These are phyloP conservation scores for Myiothlypis chrysogaster DNA, from an alignment of 2,797 vertebrate genomes.

Conservation along the genomic window DNA sequence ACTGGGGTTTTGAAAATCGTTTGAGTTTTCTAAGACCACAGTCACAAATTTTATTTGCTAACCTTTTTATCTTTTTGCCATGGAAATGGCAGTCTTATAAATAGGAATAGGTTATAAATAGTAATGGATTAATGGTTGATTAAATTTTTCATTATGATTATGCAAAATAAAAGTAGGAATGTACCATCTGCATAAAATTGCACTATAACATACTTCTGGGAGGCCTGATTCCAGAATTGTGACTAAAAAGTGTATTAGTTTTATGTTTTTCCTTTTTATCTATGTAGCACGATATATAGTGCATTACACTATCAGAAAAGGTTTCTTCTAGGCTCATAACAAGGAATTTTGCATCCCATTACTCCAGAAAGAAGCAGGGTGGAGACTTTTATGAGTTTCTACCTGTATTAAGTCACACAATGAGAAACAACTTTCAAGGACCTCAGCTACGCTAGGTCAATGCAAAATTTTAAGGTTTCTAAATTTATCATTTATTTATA, in stretches of 20 bases:
- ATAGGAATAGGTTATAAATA: neutral
- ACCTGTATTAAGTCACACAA: neutral
- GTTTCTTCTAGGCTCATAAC: neutral
- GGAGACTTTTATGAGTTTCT: neutral
- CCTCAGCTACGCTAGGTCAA: neutral
- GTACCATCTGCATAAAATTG: neutral
- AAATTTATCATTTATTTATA: neutral
- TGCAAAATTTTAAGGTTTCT: neutral
- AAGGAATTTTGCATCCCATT: neutral
- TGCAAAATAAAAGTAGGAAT: neutral
- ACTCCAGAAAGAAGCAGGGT: neutral
- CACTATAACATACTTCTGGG: neutral
- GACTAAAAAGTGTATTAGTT: neutral
- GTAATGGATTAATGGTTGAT: neutral
- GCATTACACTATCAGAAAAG: neutral
- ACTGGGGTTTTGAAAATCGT: accelerated
- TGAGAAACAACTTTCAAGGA: neutral
- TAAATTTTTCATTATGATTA: neutral
- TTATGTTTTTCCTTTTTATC: neutral
- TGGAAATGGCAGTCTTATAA: neutral
- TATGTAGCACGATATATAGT: neutral
- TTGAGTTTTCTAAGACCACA: neutral
- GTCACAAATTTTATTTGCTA: neutral
- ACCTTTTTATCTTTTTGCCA: neutral
- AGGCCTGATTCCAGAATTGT: neutral